Conservation (phyloP, 1,140 invertebrate genomes). For the Drosophila repletoides region DNA sequence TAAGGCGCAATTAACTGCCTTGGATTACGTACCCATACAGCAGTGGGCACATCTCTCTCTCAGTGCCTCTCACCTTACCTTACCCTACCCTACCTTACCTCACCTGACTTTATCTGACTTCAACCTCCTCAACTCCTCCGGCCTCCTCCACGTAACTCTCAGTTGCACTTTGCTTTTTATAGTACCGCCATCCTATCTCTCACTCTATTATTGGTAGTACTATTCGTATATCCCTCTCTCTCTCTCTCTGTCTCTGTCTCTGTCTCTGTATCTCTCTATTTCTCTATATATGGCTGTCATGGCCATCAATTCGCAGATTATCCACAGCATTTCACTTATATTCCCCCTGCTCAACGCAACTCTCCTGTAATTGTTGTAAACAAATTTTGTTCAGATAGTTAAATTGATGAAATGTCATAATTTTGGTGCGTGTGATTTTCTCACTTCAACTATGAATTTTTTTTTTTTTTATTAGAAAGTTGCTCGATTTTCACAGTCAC, state of each 20-base stretch:
- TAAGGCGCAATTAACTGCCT: conserved; percentile 78
- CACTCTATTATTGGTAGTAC: too few relatives aligned
- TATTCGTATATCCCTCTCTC: neutral
- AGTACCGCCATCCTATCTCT: conserved; percentile 1
- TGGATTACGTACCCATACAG: conserved; percentile 64
- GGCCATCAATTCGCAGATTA: conserved; percentile 75
- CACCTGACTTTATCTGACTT: neutral
- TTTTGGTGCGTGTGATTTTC: conserved; percentile 49
- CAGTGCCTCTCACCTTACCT: conserved; percentile 2
- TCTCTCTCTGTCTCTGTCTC: neutral
- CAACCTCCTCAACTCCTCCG: neutral
- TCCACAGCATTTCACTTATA: conserved; percentile 56
- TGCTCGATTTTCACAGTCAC: conserved; percentile 31
- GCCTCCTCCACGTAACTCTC: neutral
- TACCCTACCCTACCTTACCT: neutral
- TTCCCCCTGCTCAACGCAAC: conserved; percentile 26
- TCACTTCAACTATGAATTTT: neutral
- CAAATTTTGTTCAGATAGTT: conserved; percentile 62
- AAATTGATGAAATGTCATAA: conserved; percentile 71
- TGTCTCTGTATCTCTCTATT: neutral
- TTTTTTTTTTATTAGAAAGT: conserved; percentile 53
- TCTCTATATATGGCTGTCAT: conserved; percentile 58
- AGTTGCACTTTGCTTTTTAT: conserved; percentile 4
- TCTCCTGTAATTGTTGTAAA: conserved; percentile 68
- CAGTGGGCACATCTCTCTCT: conserved; percentile 30